These are phyloP conservation scores for Cyrtorhinus lividipennis DNA, from an alignment of 1,140 invertebrate species.

Conservation along the genomic window DNA sequence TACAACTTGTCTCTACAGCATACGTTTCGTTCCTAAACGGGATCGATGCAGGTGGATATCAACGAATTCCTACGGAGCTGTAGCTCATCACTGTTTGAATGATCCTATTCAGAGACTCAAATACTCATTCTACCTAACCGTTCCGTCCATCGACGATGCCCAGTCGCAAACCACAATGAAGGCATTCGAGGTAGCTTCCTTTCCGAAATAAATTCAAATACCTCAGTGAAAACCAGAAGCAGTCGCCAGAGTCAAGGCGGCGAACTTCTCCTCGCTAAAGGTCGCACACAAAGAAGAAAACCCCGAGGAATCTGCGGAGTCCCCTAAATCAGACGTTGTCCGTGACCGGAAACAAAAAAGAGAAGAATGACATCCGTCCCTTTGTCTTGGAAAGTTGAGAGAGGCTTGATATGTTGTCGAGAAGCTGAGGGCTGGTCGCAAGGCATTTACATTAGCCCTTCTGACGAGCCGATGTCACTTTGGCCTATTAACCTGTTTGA, in stretches of 20 bases:
- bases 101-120: no score
- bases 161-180: no score
- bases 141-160: no score
- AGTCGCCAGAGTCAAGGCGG: background rate
- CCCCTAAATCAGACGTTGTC: constrained; percentile 15
- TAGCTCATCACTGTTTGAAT: no score
- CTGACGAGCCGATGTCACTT: constrained; percentile 10
- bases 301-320: constrained; percentile 6
- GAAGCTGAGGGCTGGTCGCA: background rate
- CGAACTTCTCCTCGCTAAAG: background rate
- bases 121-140: no score
- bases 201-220: constrained; percentile 2
- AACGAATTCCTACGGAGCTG: no score
- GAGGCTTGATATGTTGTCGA: constrained; percentile 3
- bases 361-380: constrained; percentile 15
- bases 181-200: background rate
- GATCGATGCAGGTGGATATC: no score
- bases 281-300: background rate
- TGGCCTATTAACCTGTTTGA: constrained; percentile 12
- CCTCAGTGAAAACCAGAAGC: background rate
- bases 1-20: no score
- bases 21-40: no score
- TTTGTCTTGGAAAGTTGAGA: background rate
- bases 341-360: constrained; percentile 16
- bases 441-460: background rate